Conservation (phyloP, 2,888 invertebrate genomes). For the Ectemnius lituratus region DNA sequence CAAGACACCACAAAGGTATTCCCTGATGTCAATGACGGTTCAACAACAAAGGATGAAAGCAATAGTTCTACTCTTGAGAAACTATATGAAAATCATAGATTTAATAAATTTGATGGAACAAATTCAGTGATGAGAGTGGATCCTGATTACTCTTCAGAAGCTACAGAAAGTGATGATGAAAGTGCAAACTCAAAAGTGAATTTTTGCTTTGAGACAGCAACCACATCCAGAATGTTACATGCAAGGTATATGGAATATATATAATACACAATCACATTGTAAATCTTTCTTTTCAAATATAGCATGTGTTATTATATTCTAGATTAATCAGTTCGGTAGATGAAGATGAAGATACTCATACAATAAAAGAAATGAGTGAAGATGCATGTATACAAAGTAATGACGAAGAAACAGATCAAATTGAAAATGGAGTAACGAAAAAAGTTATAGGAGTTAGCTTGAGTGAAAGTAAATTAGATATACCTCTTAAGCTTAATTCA, state of each 20-base stretch:
- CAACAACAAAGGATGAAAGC: slow-evolving; percentile 15
- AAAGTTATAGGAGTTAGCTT: slow-evolving; percentile 9
- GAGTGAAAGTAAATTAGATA: neutral
- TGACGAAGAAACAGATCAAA: neutral
- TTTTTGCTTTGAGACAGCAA: slow-evolving; percentile 19
- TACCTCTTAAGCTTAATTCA: too few relatives aligned
- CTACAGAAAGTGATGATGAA: slow-evolving; percentile 50
- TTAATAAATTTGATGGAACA: slow-evolving; percentile 46
- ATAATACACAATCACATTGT: slow-evolving; percentile 2
- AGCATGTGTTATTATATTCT: slow-evolving; percentile 20
- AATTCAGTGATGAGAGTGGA: slow-evolving; percentile 46
- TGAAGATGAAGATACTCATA: slow-evolving; percentile 28
- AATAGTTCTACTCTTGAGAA: slow-evolving; percentile 34
- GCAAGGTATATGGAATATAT: slow-evolving; percentile 59
- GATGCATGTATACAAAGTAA: neutral
- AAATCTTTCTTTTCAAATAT: neutral
- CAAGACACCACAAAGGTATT: slow-evolving; percentile 25
- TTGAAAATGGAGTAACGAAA: neutral
- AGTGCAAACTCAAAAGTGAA: slow-evolving; percentile 25
- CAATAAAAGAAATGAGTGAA: too few relatives aligned
- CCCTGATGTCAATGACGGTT: neutral
- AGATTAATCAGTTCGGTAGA: slow-evolving; percentile 56
- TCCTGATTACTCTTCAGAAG: slow-evolving; percentile 55
- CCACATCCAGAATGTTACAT: slow-evolving; percentile 66
- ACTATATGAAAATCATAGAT: slow-evolving; percentile 39